Conservation (phyloP, 2,797 vertebrate genomes). For the Girardinus metallicus region DNA sequence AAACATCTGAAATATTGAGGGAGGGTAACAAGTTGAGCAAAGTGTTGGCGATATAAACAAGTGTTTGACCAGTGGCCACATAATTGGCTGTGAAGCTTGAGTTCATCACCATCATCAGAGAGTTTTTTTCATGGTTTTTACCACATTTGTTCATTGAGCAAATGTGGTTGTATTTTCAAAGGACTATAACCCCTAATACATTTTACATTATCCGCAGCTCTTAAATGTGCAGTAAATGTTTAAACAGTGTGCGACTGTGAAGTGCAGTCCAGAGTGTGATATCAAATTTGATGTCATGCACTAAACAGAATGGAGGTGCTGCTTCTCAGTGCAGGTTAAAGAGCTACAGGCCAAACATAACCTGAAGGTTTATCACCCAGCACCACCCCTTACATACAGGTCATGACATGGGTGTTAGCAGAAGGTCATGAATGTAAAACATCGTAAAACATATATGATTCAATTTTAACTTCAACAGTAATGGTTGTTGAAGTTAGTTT, state of each 20-base stretch:
- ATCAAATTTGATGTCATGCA: constrained; percentile 39
- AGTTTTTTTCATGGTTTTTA: constrained; percentile 42
- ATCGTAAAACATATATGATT: neutral
- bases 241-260: neutral
- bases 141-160: constrained; percentile 34
- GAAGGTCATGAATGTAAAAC: neutral
- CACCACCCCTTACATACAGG: constrained; percentile 21
- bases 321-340: constrained; percentile 56
- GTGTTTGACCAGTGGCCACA: constrained; percentile 74
- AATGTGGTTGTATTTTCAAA: constrained; percentile 10
- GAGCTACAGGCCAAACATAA: constrained; percentile 58
- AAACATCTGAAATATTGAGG: constrained; percentile 56
- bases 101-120: constrained; percentile 73
- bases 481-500: neutral
- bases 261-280: neutral
- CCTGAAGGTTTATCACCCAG: constrained; percentile 18
- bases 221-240: neutral
- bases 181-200: constrained; percentile 4
- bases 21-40: constrained; percentile 72
- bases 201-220: neutral
- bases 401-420: neutral
- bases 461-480: neutral
- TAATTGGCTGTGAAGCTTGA: constrained; percentile 63
- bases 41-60: constrained; percentile 74
- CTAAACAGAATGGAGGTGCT: constrained; percentile 53